Evolutionary conservation across 2,113 vertebrate genomes (phyloP).

Genomic region (Pholis gunnellus): DNA sequence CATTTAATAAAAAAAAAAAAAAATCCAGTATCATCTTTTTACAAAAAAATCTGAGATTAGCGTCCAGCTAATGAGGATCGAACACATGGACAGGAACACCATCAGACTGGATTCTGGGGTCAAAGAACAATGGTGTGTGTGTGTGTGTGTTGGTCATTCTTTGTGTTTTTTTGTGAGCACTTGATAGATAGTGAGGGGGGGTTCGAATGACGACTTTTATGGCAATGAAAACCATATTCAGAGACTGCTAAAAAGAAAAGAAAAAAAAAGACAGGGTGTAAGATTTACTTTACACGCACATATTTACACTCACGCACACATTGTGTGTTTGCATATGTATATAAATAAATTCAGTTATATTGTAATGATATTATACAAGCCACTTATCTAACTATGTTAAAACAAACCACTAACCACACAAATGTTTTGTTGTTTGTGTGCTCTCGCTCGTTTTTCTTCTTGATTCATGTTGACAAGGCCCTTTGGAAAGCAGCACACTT

Average conservation of each 20-base stretch:
- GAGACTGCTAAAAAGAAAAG: constrained; percentile 71
- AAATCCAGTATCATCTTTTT: constrained; percentile 38
- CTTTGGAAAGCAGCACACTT: constrained; percentile 79
- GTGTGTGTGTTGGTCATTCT: constrained; percentile 41
- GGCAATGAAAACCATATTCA: constrained; percentile 69
- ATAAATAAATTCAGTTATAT: constrained; percentile 84
- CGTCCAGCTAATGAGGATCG: constrained; percentile 42
- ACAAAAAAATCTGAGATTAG: constrained; percentile 45
- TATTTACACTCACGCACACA: constrained; percentile 82
- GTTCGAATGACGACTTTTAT: constrained; percentile 67
- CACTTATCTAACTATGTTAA: constrained; percentile 85
- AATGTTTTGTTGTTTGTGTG: constrained; percentile 81
- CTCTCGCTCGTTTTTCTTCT: constrained; percentile 66
- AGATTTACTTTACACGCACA: constrained; percentile 83
- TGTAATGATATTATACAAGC: constrained; percentile 84
- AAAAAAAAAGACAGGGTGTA: constrained; percentile 81
- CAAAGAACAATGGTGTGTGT: constrained; percentile 19
- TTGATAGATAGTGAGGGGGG: constrained; percentile 6
- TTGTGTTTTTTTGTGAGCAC: constrained; percentile 57
- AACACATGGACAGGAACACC: constrained; percentile 55
- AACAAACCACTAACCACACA: constrained; percentile 88
- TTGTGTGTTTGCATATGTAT: constrained; percentile 83
- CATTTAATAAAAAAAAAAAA: constrained; percentile 32
- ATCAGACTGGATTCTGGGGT: constrained; percentile 61
- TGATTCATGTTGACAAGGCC: constrained; percentile 78